A percentile compares a stretch with the other conserved stretches of the same genome.
Conservation (phyloP, 2,888 invertebrate genomes). For the Barypeithes pellucidus region DNA sequence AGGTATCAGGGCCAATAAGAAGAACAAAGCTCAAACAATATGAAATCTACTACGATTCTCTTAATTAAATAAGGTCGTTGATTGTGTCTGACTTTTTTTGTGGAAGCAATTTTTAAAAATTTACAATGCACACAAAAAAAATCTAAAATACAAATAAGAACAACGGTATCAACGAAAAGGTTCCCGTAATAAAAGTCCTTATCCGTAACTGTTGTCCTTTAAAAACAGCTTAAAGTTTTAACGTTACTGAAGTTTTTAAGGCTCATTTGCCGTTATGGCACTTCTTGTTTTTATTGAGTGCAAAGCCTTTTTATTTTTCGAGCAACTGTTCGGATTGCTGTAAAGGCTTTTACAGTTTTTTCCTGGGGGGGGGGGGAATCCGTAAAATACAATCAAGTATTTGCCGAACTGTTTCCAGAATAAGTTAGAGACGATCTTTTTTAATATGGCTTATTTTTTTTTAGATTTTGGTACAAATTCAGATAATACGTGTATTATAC, state of each 20-base stretch:
- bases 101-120: too few relatives aligned
- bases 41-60: too few relatives aligned
- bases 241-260: constrained; percentile 27
- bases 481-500: too few relatives aligned
- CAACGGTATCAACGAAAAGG: constrained; percentile 11
- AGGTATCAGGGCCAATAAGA: too few relatives aligned
- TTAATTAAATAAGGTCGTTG: too few relatives aligned
- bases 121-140: not conserved
- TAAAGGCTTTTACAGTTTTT: constrained; percentile 7
- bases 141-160: not conserved
- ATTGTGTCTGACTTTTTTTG: too few relatives aligned
- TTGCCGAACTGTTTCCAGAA: too few relatives aligned
- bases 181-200: constrained; percentile 12
- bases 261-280: constrained; percentile 17
- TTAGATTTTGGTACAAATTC: too few relatives aligned
- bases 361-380: not conserved
- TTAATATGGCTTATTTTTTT: too few relatives aligned
- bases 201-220: constrained; percentile 11
- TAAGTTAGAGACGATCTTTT: too few relatives aligned
- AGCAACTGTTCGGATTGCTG: constrained; percentile 10
- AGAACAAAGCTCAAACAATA: too few relatives aligned
- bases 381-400: not conserved
- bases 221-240: constrained; percentile 23
- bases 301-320: constrained; percentile 19
- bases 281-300: constrained; percentile 30